phyloP scores from a whole-genome alignment of 2,888 invertebrate species.

The Standfussiana lucernea region DNA sequence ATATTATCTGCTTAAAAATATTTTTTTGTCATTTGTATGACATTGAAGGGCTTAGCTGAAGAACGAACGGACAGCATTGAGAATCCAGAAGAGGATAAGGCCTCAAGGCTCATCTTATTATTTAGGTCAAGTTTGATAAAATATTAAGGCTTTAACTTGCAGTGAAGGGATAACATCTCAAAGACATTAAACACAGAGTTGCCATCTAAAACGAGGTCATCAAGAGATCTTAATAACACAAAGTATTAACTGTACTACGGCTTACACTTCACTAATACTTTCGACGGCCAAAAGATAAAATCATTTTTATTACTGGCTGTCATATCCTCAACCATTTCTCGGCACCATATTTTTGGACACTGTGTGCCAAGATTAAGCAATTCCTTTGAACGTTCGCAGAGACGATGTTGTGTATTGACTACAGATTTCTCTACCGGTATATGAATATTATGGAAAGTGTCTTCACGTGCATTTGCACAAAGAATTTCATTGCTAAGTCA shows the following conservation, averaged over 20 bases:
- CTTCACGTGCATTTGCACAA: conserved; percentile 71
- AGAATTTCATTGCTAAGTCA: conserved; percentile 76
- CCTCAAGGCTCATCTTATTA: not conserved
- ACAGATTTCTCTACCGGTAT: conserved; percentile 61
- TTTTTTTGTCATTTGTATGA: not conserved
- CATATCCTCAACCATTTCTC: conserved; percentile 44
- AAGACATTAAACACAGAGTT: conserved; percentile 16
- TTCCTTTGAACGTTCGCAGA: conserved; percentile 22
- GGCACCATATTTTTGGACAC: conserved; percentile 58
- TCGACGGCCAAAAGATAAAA: conserved; percentile 53
- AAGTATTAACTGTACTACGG: conserved; percentile 53
- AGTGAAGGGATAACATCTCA: conserved; percentile 32
- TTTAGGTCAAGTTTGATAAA: not conserved
- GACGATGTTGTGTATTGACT: conserved; percentile 23
- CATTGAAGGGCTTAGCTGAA: conserved; percentile 3
- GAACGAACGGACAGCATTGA: not conserved
- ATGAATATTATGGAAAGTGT: conserved; percentile 78
- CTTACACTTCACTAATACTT: conserved; percentile 47
- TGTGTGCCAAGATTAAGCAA: conserved; percentile 46
- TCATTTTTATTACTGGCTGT: conserved; percentile 43
- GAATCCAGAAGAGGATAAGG: not conserved
- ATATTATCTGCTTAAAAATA: conserved; percentile 48
- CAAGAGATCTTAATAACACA: conserved; percentile 56
- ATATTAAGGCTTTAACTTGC: not conserved
- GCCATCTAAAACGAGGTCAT: conserved; percentile 43